phyloP scores from a whole-genome alignment of 2,113 vertebrate species.

The Phalacrocorax brasilianus region DNA sequence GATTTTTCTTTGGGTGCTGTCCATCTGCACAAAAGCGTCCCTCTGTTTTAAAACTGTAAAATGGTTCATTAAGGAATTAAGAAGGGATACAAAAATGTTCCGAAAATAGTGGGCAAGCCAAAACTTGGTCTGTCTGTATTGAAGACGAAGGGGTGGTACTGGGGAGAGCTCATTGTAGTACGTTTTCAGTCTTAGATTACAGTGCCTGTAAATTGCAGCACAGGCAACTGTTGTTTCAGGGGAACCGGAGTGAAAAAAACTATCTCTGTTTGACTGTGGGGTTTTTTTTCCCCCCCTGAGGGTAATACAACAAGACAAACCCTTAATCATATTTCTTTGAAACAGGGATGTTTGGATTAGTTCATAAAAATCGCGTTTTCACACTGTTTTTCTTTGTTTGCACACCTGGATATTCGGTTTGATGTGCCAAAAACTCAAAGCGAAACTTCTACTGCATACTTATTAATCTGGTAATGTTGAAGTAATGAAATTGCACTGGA shows the following conservation, averaged over 20 bases:
- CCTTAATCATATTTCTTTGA: background rate
- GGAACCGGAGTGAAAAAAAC: background rate
- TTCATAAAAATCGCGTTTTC: background rate
- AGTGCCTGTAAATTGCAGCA: background rate
- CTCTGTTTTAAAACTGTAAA: background rate
- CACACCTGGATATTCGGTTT: background rate
- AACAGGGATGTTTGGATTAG: background rate
- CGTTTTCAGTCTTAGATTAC: background rate
- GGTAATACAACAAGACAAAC: background rate
- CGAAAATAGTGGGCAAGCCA: background rate
- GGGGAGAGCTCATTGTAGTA: background rate
- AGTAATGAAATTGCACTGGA: background rate
- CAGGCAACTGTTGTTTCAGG: background rate
- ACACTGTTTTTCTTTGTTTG: background rate
- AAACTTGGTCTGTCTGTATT: accelerated
- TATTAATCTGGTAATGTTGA: background rate
- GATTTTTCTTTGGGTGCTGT: background rate
- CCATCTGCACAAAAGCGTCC: too few relatives aligned
- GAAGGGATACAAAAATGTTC: background rate
- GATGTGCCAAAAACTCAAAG: background rate
- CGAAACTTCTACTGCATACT: background rate
- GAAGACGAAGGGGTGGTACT: background rate
- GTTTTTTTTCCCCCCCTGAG: too few relatives aligned
- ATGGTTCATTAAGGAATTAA: background rate
- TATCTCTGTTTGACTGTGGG: background rate